These are phyloP conservation scores for Drosophila peninsularis DNA, from an alignment of 2,888 invertebrate genomes.

Conservation along the genomic window DNA sequence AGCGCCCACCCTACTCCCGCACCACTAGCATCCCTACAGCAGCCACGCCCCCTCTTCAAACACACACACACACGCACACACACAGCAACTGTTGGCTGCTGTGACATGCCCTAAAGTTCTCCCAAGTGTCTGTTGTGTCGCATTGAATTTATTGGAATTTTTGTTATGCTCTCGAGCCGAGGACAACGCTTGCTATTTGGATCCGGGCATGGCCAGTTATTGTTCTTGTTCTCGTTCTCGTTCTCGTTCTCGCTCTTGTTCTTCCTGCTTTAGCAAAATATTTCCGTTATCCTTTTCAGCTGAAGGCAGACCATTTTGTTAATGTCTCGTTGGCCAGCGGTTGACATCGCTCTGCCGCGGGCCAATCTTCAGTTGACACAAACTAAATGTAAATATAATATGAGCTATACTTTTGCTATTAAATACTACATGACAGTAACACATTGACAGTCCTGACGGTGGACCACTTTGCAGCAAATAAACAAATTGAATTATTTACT, in stretches of 20 bases:
- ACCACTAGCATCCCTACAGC: not conserved
- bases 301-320: conserved; percentile 63
- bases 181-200: conserved; percentile 45
- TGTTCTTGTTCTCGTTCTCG: conserved; percentile 24
- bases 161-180: conserved; percentile 64
- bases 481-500: conserved; percentile 67
- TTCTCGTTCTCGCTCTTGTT: not conserved
- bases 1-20: not conserved
- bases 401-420: conserved; percentile 61
- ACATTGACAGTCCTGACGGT: conserved; percentile 14
- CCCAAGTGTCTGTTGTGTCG: conserved; percentile 79
- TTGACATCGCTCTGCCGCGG: conserved; percentile 71
- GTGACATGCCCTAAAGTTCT: conserved; percentile 78
- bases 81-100: conserved; percentile 38
- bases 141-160: conserved; percentile 81
- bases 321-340: conserved; percentile 65
- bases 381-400: conserved; percentile 66
- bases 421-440: conserved; percentile 5
- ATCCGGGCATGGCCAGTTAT: conserved; percentile 36
- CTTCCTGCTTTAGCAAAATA: conserved; percentile 36
- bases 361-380: conserved; percentile 42
- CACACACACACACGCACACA: not conserved
- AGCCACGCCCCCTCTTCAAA: conserved; percentile 39
- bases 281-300: conserved; percentile 57
- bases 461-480: conserved; percentile 65